Conservation (phyloP, 2,888 invertebrate genomes). For the Gymnosoma rotundatum region DNA sequence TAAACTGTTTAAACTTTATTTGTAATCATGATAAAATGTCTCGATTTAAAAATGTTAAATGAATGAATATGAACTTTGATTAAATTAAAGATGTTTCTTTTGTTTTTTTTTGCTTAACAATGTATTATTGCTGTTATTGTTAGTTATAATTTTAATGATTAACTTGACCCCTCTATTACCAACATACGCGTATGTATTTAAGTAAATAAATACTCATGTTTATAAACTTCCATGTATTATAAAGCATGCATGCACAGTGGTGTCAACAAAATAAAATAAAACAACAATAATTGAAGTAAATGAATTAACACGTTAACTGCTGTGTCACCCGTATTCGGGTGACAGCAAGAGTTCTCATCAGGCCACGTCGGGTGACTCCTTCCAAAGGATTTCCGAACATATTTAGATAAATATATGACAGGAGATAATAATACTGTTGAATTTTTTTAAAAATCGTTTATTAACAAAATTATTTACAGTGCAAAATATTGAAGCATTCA, state of each 20-base stretch:
- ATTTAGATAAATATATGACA: no score
- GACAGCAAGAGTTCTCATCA: no score
- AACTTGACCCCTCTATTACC: slow-evolving; percentile 51
- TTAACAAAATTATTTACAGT: no score
- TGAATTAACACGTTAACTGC: no score
- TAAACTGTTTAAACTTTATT: slow-evolving; percentile 3
- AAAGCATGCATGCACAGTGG: slow-evolving; percentile 8
- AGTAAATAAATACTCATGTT: no score
- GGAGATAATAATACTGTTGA: no score
- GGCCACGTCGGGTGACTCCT: no score
- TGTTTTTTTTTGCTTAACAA: slow-evolving; percentile 23
- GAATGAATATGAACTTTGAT: slow-evolving; percentile 49
- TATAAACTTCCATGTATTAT: neutral
- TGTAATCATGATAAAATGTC: slow-evolving; percentile 16
- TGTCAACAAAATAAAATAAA: neutral
- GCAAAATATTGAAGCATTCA: no score
- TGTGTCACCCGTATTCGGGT: no score
- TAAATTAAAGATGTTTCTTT: slow-evolving; percentile 38
- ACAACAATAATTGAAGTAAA: no score
- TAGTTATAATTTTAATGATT: slow-evolving; percentile 54
- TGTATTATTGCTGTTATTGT: slow-evolving; percentile 8
- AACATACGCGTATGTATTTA: neutral
- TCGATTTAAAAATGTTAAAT: slow-evolving; percentile 15
- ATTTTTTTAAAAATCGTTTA: no score
- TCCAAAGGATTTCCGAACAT: no score